Base-by-base conservation (phyloP, 2,888 invertebrate species). In the Lepeophtheirus nordmannii region DNA sequence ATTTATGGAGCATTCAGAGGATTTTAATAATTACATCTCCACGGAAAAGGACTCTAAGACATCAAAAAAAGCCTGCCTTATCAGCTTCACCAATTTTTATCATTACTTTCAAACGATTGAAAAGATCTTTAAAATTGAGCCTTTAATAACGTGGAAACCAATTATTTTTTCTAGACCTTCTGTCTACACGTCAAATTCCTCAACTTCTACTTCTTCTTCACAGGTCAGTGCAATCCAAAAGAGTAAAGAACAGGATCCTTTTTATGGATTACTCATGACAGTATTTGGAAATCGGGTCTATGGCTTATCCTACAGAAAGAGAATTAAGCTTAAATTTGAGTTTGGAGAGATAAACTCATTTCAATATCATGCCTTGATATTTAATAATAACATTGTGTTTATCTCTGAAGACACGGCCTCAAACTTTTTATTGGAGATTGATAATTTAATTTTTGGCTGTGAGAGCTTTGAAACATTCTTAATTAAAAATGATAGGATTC, bases 371-470 rank as follows among this genome's bases (percentile, higher is more conserved):
- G 53, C 53, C 2, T 17, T 46, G 53, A 46, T 46, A 46, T 46
- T 46, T 17, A 46, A 46, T 17, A 46, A 46, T 46, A 46, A 46
- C 53, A 46, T 46, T 17, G 53, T 46, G 53, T 46, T 46, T 46
- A 46, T 46, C 14, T 46, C 53, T 8, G 53, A 46, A 8, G 17
- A 17, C 2, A 46, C 53, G 5, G 17, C 53, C 53, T 46, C 8
- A 8, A 17, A 17, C 8, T 46, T 46, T 46, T 17, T 46, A 5
- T 17, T n/a, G 53, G 53, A 46, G 17, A 46, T 46, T 46, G 53
- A 46, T 46, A 46, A 46, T 8, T 8, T 46, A 14, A 46, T 46
- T 46, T 46, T 46, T 17, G 53, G 53, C 14, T 46, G 53, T 46
- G 53, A 46, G 17, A 46, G n/a, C 5, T 46, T 46, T 46, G 53